Percentiles rank a stretch among this genome's conserved stretches.
phyloP scores from a whole-genome alignment of 2,113 vertebrate genomes.

The Grammomys surdaster region DNA sequence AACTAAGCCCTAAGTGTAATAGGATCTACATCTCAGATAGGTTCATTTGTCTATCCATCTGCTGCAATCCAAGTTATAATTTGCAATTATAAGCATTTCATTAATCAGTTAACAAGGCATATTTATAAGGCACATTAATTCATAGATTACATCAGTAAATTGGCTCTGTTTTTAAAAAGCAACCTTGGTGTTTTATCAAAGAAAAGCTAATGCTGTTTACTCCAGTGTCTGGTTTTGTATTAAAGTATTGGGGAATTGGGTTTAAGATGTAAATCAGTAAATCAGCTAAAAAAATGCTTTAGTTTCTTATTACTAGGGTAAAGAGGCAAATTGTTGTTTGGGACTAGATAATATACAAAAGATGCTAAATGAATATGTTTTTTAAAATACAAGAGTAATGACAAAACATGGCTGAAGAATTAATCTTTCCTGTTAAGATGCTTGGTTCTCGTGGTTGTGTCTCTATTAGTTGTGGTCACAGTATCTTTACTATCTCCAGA shows the following conservation, averaged over 20 bases:
- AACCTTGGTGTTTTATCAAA: conserved; percentile 54
- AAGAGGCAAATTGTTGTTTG: conserved; percentile 55
- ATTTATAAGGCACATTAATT: conserved; percentile 79
- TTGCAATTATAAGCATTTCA: conserved; percentile 79
- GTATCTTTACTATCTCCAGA: conserved; percentile 11
- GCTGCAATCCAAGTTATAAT: conserved; percentile 72
- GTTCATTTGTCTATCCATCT: conserved; percentile 67
- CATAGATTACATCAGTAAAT: conserved; percentile 53
- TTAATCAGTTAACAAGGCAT: conserved; percentile 81
- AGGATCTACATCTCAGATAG: conserved; percentile 65
- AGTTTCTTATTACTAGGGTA: conserved; percentile 55
- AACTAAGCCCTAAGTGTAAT: conserved; percentile 60
- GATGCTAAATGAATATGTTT: conserved; percentile 39
- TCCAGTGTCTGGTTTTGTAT: conserved; percentile 44
- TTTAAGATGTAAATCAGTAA: conserved; percentile 60
- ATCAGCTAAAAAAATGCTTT: conserved; percentile 50
- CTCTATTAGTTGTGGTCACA: conserved; percentile 26
- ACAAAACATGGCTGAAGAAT: conserved; percentile 23
- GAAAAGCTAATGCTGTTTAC: conserved; percentile 61
- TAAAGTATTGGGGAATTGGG: conserved; percentile 42
- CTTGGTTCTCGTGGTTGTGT: conserved; percentile 2
- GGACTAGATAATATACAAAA: conserved; percentile 6
- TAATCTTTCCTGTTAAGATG: conserved; percentile 42
- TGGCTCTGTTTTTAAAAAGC: conserved; percentile 73
- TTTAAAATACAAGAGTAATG: conserved; percentile 33